Percentiles rank a stretch among this genome's conserved stretches.
phyloP scores from a whole-genome alignment of 2,888 invertebrate species.

The Trissolcus brochymenae region DNA sequence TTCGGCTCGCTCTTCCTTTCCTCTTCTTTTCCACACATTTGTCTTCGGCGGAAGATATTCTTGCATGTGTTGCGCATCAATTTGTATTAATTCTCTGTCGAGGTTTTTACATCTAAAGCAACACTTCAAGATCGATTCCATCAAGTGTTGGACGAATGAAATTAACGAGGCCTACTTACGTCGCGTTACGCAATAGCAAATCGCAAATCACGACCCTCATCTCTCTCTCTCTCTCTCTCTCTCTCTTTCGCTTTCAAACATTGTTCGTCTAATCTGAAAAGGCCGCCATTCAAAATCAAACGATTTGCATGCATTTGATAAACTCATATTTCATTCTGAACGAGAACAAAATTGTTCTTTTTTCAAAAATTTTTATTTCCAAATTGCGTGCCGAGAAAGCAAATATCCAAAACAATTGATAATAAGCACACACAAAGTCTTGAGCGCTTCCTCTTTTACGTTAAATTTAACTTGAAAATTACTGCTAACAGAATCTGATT shows the following conservation, averaged over 20 bases:
- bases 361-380: slow-evolving; percentile 31
- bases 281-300: slow-evolving; percentile 31
- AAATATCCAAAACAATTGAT: slow-evolving; percentile 10
- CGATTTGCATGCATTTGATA: not conserved
- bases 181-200: slow-evolving; percentile 49
- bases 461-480: no score
- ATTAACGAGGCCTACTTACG: slow-evolving; percentile 57
- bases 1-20: slow-evolving; percentile 15
- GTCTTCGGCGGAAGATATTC: slow-evolving; percentile 10
- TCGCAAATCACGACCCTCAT: slow-evolving; percentile 42
- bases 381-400: slow-evolving; percentile 17
- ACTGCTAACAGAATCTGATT: no score
- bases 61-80: slow-evolving; percentile 23
- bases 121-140: slow-evolving; percentile 33
- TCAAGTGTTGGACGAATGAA: slow-evolving; percentile 46
- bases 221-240: slow-evolving; percentile 23
- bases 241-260: slow-evolving; percentile 36
- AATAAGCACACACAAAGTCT: slow-evolving; percentile 6
- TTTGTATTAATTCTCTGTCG: slow-evolving; percentile 19
- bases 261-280: slow-evolving; percentile 49
- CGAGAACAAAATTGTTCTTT: slow-evolving; percentile 34
- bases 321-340: no score
- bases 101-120: slow-evolving; percentile 24
- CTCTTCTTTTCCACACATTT: slow-evolving; percentile 22
- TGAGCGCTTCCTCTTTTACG: not conserved